A percentile compares a stretch with the other conserved stretches of the same genome.
phyloP scores from a whole-genome alignment of 2,888 invertebrate species.

The Plusia festucae region DNA sequence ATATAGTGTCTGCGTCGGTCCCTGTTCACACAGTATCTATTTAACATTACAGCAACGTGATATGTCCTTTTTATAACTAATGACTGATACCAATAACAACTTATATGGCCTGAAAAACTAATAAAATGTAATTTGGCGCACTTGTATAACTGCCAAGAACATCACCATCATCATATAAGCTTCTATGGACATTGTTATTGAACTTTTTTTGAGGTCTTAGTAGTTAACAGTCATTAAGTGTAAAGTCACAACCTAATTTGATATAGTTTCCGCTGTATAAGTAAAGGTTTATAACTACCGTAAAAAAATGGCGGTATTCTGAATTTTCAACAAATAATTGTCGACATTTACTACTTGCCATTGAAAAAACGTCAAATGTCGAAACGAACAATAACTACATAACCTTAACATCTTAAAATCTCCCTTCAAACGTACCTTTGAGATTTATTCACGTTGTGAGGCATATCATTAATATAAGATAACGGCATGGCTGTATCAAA shows the following conservation, averaged over 20 bases:
- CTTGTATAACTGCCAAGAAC: slow-evolving; percentile 16
- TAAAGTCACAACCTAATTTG: slow-evolving; percentile 20
- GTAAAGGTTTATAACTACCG: not conserved
- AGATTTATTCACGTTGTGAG: slow-evolving; percentile 10
- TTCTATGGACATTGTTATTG: not conserved
- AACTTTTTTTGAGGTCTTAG: slow-evolving; percentile 18
- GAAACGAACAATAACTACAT: slow-evolving; percentile 13
- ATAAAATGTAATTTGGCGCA: slow-evolving; percentile 12
- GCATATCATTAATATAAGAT: slow-evolving; percentile 31
- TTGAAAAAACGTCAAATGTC: slow-evolving; percentile 37
- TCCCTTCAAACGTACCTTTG: slow-evolving; percentile 19
- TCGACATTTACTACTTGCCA: slow-evolving; percentile 51
- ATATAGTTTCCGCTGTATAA: slow-evolving; percentile 8
- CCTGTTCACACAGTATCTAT: too few species aligned
- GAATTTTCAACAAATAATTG: slow-evolving; percentile 29
- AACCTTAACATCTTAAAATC: slow-evolving; percentile 26
- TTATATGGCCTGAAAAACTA: slow-evolving; percentile 10
- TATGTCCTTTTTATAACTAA: slow-evolving; percentile 9
- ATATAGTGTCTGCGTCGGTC: slow-evolving; percentile 47
- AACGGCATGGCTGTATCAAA: slow-evolving; percentile 20
- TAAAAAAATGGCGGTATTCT: not conserved
- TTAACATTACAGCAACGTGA: slow-evolving; percentile 9
- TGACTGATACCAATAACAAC: slow-evolving; percentile 13
- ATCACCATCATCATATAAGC: not conserved
- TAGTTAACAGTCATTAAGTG: slow-evolving; percentile 9